A percentile compares a stretch with the other conserved stretches of the same genome.
These are phyloP conservation scores for Amphiprion ocellaris DNA, from an alignment of 2,113 vertebrate genomes.

Conservation along the genomic window DNA sequence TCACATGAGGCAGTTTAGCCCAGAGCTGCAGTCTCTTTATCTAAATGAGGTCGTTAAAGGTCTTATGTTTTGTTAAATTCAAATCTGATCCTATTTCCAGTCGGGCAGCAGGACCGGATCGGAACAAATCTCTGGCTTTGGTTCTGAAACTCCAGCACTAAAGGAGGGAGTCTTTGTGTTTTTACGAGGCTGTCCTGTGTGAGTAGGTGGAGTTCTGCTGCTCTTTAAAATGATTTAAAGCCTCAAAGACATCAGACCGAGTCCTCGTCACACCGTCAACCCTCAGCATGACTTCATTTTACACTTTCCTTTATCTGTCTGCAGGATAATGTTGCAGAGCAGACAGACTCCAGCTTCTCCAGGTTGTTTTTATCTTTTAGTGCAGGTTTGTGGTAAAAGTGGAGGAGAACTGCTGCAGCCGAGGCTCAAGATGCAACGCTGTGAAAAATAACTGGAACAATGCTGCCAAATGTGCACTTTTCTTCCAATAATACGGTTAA, in stretches of 20 bases:
- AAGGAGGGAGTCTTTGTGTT: constrained; percentile 9
- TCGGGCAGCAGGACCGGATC: not conserved
- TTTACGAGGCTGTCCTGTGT: constrained; percentile 11
- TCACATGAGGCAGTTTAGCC: constrained; percentile 23
- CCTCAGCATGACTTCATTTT: constrained; percentile 62
- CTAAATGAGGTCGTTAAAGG: constrained; percentile 38
- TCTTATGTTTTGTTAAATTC: constrained; percentile 16
- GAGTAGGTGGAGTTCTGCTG: constrained; percentile 34
- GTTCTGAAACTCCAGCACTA: constrained; percentile 3
- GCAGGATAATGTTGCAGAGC: constrained; percentile 32
- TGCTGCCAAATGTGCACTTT: no score
- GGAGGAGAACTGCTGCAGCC: constrained; percentile 13
- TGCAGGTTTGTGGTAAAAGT: constrained; percentile 30
- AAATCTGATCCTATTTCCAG: constrained; percentile 8
- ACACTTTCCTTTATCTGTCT: constrained; percentile 27
- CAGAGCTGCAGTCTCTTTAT: constrained; percentile 30
- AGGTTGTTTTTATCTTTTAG: not conserved
- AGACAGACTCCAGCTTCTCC: constrained; percentile 13
- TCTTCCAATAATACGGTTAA: no score
- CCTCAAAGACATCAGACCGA: constrained; percentile 36
- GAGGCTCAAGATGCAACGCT: not conserved
- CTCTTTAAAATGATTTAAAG: constrained; percentile 42
- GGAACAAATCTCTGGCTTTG: constrained; percentile 14
- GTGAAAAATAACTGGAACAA: not conserved
- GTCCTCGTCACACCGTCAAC: constrained; percentile 37